A percentile compares a stretch with the other conserved stretches of the same genome.
Evolutionary conservation across 2,888 invertebrate species (phyloP).

Genomic region (Athalia cordata): DNA sequence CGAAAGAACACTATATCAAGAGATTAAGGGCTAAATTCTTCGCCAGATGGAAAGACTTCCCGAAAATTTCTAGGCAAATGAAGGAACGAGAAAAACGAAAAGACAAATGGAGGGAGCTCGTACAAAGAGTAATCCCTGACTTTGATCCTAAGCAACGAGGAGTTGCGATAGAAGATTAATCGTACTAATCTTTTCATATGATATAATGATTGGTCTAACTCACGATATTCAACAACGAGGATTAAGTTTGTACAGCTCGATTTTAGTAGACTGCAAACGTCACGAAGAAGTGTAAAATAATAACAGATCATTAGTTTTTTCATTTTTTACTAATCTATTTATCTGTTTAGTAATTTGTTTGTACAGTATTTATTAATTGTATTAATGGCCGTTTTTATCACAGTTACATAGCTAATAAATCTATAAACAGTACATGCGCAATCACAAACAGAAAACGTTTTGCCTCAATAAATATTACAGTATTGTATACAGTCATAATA

Average conservation of each 20-base stretch:
- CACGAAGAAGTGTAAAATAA: background rate
- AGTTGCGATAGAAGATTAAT: constrained; percentile 59
- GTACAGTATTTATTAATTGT: constrained; percentile 41
- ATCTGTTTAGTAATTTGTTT: constrained; percentile 9
- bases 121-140: constrained; percentile 66
- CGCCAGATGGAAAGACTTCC: constrained; percentile 62
- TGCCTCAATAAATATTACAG: background rate
- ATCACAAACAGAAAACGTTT: background rate
- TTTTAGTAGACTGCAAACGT: too few species aligned
- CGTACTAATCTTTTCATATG: background rate
- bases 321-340: constrained; percentile 26
- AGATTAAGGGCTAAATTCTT: constrained; percentile 59
- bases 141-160: constrained; percentile 64
- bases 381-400: constrained; percentile 63
- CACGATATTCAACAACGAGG: background rate
- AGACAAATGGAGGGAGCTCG: constrained; percentile 64
- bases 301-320: background rate
- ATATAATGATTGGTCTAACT: background rate
- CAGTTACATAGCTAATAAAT: constrained; percentile 63
- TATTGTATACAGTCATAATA: background rate
- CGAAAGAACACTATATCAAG: constrained; percentile 54
- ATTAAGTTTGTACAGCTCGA: too few species aligned
- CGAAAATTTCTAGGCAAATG: constrained; percentile 59
- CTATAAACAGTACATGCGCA: constrained; percentile 51
- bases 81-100: constrained; percentile 64